Evolutionary conservation across 2,888 invertebrate species (phyloP).

Genomic region (Euspilapteryx auroguttella): DNA sequence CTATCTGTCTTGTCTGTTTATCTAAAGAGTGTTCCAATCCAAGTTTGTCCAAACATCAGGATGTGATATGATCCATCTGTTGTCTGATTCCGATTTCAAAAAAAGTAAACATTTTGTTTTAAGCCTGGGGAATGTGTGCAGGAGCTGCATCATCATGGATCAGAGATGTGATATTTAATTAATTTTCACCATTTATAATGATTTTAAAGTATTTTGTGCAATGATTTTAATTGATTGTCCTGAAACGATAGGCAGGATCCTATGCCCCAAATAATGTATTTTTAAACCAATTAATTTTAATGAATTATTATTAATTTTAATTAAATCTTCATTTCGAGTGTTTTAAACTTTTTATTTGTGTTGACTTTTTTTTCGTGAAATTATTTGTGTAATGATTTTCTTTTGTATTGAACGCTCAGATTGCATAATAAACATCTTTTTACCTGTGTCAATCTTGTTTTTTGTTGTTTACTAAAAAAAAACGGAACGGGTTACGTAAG

Average conservation of each 20-base stretch:
- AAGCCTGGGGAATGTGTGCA: constrained; percentile 9
- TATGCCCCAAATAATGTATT: constrained; percentile 29
- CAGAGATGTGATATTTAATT: too few species aligned
- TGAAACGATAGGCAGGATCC: constrained; percentile 39
- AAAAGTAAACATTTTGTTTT: constrained; percentile 32
- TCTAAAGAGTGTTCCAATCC: constrained; percentile 37
- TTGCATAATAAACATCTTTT: constrained; percentile 23
- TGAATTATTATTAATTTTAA: constrained; percentile 10
- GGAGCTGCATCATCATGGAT: too few species aligned
- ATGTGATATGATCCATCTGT: constrained; percentile 15
- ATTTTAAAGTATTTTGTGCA: constrained; percentile 7
- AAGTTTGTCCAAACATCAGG: constrained; percentile 23
- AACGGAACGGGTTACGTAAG: too few species aligned
- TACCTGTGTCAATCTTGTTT: constrained; percentile 31
- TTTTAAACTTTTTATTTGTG: constrained; percentile 1
- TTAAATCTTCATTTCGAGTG: constrained; percentile 3
- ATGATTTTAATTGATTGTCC: constrained; percentile 11
- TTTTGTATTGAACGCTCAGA: constrained; percentile 14
- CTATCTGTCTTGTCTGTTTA: constrained; percentile 26
- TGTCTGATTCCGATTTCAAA: too few species aligned
- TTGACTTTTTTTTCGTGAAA: neutral
- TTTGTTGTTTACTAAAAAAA: too few species aligned
- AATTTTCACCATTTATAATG: too few species aligned
- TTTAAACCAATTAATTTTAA: too few species aligned
- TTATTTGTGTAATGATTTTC: constrained; percentile 4